Base-by-base conservation (phyloP, 2,113 vertebrate genomes). In the Pitta sordida region DNA sequence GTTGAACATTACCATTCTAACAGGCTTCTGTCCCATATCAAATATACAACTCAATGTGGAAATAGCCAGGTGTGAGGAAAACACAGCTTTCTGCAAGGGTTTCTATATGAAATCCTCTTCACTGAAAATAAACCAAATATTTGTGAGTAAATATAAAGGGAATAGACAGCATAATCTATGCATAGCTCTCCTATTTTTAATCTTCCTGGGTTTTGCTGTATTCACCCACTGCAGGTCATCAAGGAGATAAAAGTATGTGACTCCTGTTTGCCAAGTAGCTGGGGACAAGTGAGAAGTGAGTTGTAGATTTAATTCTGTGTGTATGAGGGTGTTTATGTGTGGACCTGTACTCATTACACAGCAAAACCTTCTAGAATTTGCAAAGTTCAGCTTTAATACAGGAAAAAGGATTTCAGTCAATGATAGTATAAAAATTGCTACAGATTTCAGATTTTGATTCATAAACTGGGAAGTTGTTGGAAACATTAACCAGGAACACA, bases 401-500 rank as follows among this genome's bases (percentile, higher is more conserved):
- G n/a, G 52, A 68, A 43, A 24, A 73, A 64, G 2, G 43, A 84
- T 60, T 93, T 90, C 56, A 39, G 21, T 75, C 76, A 73, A 43
- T 46, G 43, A 15, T 75, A 59, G 26, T 12, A 55, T 39, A 62
- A 91, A 79, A 79, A 48, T 23, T 7, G 19, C 37, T 74, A 86
- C 41, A 82, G 41, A 70, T 76, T 63, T 30, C 13, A 89, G 39
- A 65, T 86, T 91, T 92, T 93, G 44, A 65, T 85, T 84, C n/a
- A 46, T 83, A 85, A 86, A 34, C 36, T 91, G 34, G 21, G 49
- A 92, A 95, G 34, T 92, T 93, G 65, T 64, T 76, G 90, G 79
- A 86, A 92, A 51, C 43, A 32, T 81, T 94, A 93, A 85, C 95
- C 88, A 92, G 56, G 23, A 94, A 60, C 41, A 52, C 39, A 63